These are phyloP conservation scores for Smittia sp. DNA, from an alignment of 2,888 invertebrate genomes.

Conservation along the genomic window DNA sequence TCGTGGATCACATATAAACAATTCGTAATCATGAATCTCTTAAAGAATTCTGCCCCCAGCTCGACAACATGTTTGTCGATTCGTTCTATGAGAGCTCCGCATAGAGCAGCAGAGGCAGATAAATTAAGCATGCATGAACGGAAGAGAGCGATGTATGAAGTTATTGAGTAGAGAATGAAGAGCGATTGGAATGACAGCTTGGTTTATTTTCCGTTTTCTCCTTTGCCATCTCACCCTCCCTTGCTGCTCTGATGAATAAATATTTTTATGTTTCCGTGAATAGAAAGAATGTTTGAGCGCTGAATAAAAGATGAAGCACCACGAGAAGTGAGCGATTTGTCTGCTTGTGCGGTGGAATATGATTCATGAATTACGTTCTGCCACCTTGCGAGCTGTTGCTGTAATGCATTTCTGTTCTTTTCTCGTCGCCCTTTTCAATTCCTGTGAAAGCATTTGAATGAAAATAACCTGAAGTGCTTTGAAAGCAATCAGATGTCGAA, in stretches of 20 bases:
- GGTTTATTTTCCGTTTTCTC: background rate
- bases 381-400: no score
- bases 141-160: background rate
- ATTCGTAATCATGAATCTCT: conserved; percentile 20
- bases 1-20: background rate
- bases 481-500: no score
- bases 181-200: conserved; percentile 4
- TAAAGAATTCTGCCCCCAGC: background rate
- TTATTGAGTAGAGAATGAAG: background rate
- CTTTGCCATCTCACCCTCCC: background rate
- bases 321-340: background rate
- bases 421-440: no score
- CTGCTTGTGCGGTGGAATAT: background rate
- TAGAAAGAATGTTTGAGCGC: background rate
- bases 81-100: no score
- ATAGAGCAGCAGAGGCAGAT: background rate
- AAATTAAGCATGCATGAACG: background rate
- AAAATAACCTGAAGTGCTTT: no score
- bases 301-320: background rate
- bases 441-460: no score
- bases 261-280: background rate
- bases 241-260: conserved; percentile 1
- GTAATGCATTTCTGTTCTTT: no score
- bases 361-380: no score
- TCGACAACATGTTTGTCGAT: background rate